Evolutionary conservation across 1,140 invertebrate genomes (phyloP).

Genomic region (Neotoxoptera formosana): DNA sequence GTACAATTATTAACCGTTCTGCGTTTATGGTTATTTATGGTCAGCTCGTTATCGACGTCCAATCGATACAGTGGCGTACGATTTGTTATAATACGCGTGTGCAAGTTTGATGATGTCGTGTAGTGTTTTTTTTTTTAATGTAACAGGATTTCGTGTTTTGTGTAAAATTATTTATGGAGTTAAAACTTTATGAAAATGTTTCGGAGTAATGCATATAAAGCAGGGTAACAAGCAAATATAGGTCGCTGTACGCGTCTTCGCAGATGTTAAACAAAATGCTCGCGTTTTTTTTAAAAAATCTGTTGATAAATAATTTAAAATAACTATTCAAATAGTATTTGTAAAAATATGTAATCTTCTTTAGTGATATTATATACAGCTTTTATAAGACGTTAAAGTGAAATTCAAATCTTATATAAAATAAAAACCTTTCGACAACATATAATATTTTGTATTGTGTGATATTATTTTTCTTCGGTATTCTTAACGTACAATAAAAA

Average conservation of each 20-base stretch:
- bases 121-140: neutral
- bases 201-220: neutral
- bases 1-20: neutral
- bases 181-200: neutral
- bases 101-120: neutral
- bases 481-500: neutral
- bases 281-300: neutral
- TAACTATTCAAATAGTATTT: neutral
- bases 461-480: neutral
- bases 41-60: neutral
- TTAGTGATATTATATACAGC: neutral
- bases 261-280: neutral
- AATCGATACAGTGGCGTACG: neutral
- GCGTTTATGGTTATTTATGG: neutral
- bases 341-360: neutral
- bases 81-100: neutral
- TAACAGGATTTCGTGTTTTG: neutral
- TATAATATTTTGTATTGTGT: neutral
- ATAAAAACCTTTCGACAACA: neutral
- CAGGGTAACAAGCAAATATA: neutral
- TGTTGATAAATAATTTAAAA: neutral
- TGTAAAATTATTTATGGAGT: neutral
- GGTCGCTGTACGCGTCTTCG: neutral
- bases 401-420: neutral
- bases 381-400: neutral